phyloP scores from a whole-genome alignment of 2,113 vertebrate genomes.

The Empidonax alnorum region DNA sequence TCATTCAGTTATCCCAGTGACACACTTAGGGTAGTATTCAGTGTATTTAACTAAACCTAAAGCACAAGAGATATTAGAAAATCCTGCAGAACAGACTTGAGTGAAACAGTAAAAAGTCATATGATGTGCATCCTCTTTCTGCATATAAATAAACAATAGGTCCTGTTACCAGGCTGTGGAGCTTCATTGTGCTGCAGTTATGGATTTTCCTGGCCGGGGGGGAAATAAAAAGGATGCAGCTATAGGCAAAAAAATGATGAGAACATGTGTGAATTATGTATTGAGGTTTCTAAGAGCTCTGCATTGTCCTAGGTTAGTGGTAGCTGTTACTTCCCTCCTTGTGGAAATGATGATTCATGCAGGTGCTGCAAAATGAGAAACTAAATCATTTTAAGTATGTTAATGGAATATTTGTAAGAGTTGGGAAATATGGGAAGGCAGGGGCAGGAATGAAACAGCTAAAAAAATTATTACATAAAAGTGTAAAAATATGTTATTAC shows the following conservation, averaged over 20 bases:
- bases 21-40: not conserved
- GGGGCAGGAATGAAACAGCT: not conserved
- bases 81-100: not conserved
- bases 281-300: not conserved
- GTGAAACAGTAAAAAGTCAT: not conserved
- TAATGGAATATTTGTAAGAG: not conserved
- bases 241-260: not conserved
- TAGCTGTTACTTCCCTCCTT: not conserved
- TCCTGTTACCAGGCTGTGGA: not conserved
- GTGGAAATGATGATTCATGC: not conserved
- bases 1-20: not conserved
- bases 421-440: not conserved
- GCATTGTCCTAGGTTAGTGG: not conserved
- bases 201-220: not conserved
- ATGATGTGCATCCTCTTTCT: not conserved
- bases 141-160: slow-evolving; percentile 6
- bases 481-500: not conserved
- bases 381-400: not conserved
- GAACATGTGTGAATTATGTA: slow-evolving; percentile 24
- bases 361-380: not conserved
- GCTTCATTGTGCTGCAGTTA: not conserved
- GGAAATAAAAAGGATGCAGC: not conserved
- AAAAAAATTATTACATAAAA: not conserved
- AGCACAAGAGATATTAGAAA: not conserved
- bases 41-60: not conserved